Conservation (phyloP, 2,113 vertebrate genomes). For the Scopus umbretta region DNA sequence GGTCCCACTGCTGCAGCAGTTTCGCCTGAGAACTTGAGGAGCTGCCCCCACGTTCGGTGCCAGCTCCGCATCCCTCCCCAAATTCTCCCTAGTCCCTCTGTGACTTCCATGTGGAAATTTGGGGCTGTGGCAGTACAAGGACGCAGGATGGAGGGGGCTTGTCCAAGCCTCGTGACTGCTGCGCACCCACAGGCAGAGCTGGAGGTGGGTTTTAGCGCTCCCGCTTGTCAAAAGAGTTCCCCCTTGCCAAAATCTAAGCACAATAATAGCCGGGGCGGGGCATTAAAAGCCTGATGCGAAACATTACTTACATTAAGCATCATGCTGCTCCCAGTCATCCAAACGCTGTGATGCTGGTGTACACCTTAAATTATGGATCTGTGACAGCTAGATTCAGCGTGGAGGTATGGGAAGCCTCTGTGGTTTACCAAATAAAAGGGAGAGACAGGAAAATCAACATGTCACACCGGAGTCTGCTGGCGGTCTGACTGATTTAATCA, state of each 20-base stretch:
- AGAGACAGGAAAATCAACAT: conserved; percentile 45
- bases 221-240: not conserved
- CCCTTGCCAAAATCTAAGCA: not conserved
- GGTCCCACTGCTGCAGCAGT: not conserved
- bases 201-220: not conserved
- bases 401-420: conserved; percentile 1
- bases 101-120: not conserved
- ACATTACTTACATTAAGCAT: not conserved
- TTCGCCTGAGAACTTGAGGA: not conserved
- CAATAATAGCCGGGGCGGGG: not conserved
- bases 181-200: not conserved
- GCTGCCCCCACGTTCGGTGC: accelerated
- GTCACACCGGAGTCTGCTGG: not conserved
- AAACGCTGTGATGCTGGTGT: not conserved
- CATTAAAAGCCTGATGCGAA: not conserved
- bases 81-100: not conserved
- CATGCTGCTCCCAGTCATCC: not conserved
- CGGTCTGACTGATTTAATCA: not conserved
- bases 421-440: not conserved
- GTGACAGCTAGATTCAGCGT: not conserved
- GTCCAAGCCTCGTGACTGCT: accelerated
- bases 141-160: accelerated
- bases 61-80: not conserved
- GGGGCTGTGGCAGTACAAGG: not conserved
- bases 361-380: not conserved